A percentile compares a stretch with the other conserved stretches of the same genome.
phyloP scores from a whole-genome alignment of 2,888 invertebrate species.

The Amphipyra tragopoginis region DNA sequence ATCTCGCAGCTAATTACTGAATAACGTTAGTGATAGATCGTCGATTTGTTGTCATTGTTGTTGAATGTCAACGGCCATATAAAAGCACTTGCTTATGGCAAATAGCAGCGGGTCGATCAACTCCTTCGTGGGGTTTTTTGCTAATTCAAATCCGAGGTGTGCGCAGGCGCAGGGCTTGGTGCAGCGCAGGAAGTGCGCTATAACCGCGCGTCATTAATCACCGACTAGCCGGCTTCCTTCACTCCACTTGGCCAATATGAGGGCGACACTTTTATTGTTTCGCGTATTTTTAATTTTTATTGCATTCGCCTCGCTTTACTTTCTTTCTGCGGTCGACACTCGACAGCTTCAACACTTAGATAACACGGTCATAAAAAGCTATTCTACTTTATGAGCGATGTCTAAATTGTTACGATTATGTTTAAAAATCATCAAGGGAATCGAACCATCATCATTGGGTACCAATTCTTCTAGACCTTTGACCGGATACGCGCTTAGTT shows the following conservation, averaged over 20 bases:
- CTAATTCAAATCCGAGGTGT: conserved; percentile 65
- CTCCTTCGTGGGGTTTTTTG: conserved; percentile 66
- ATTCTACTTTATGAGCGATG: conserved; percentile 20
- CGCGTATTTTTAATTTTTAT: conserved; percentile 67
- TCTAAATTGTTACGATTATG: conserved; percentile 10
- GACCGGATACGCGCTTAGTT: conserved; percentile 77
- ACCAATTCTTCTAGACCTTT: conserved; percentile 67
- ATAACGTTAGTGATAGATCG: conserved; percentile 37
- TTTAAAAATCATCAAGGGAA: conserved; percentile 1
- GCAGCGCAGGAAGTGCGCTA: conserved; percentile 82
- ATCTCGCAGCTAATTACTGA: conserved; percentile 41
- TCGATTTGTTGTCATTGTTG: conserved; percentile 53
- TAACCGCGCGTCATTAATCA: conserved; percentile 76
- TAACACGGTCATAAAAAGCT: conserved; percentile 28
- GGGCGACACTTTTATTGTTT: conserved; percentile 80
- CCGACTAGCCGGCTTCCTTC: conserved; percentile 75
- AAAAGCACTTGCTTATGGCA: conserved; percentile 48
- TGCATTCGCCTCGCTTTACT: conserved; percentile 32
- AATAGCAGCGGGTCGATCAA: conserved; percentile 65
- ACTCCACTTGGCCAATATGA: conserved; percentile 62
- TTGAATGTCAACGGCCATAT: conserved; percentile 62
- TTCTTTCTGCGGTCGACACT: conserved; percentile 41
- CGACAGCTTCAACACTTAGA: conserved; percentile 37
- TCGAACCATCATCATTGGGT: conserved; percentile 15
- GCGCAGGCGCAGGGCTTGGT: conserved; percentile 43